Evolutionary conservation across 2,888 invertebrate genomes (phyloP).

Genomic region (Ectemnius continuus): DNA sequence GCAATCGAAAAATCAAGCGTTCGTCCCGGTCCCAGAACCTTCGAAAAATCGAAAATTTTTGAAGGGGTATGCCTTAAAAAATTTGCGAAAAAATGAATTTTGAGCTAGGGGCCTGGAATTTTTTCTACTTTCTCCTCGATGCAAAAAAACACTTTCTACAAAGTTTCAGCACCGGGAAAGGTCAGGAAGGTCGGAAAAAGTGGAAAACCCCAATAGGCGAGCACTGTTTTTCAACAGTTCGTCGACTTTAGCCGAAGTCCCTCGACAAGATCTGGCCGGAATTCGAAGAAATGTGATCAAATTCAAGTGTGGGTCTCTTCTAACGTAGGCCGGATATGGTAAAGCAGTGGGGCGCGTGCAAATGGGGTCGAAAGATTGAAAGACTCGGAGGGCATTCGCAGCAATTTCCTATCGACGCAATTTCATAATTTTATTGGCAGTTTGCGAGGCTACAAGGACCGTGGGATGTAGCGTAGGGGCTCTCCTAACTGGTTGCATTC

Average conservation of each 20-base stretch:
- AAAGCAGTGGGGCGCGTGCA: conserved; percentile 38
- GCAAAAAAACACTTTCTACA: no score
- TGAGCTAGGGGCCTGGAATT: no score
- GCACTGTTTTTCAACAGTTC: neutral
- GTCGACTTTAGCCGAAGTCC: no score
- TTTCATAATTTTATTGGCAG: conserved; percentile 76
- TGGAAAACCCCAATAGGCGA: no score
- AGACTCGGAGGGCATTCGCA: conserved; percentile 71
- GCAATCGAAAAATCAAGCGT: no score
- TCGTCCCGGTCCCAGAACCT: no score
- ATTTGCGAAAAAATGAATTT: no score
- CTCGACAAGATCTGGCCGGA: neutral
- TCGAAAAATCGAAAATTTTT: no score
- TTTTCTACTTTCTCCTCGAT: no score
- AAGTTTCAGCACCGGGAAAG: no score
- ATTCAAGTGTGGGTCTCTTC: conserved; percentile 45
- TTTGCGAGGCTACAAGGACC: conserved; percentile 69
- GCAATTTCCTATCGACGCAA: conserved; percentile 75
- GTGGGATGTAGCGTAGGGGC: neutral
- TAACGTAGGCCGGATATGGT: conserved; percentile 45
- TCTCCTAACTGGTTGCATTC: conserved; percentile 21
- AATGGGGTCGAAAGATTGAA: conserved; percentile 72
- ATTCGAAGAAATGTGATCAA: conserved; percentile 27
- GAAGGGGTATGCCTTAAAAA: no score
- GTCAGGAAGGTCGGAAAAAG: no score